These are phyloP conservation scores for Cryptotermes secundus DNA, from an alignment of 1,140 invertebrate species.

Conservation along the genomic window DNA sequence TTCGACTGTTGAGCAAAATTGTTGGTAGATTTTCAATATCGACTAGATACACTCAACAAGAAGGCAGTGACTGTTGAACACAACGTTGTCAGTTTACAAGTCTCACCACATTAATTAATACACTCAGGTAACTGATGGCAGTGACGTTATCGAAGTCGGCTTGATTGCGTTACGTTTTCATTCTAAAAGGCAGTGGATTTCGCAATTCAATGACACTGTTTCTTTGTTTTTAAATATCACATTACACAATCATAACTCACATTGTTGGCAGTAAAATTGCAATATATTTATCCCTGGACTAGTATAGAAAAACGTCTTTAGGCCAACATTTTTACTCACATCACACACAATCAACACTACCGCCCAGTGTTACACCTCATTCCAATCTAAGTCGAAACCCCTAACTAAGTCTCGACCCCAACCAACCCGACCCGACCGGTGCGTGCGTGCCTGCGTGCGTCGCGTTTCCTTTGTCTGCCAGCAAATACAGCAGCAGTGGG, in stretches of 20 bases:
- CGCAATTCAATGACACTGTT: background rate
- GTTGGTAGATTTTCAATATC: background rate
- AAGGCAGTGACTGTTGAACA: slow-evolving; percentile 18
- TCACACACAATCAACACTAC: slow-evolving; percentile 10
- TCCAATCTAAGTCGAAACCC: background rate
- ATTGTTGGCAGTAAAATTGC: background rate
- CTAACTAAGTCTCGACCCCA: slow-evolving; percentile 12
- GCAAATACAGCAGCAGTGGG: slow-evolving; percentile 22
- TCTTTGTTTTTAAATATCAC: background rate
- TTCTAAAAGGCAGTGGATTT: background rate
- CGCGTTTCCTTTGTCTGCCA: slow-evolving; percentile 27
- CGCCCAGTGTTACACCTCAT: background rate
- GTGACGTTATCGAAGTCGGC: background rate
- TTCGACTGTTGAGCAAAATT: slow-evolving; percentile 22
- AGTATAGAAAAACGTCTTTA: slow-evolving; percentile 16
- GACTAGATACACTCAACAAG: slow-evolving; percentile 19
- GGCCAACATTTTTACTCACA: slow-evolving; percentile 15
- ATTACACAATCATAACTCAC: background rate
- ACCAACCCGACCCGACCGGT: slow-evolving; percentile 23
- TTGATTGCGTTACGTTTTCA: background rate
- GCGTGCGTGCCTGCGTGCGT: slow-evolving; percentile 15
- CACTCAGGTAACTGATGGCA: slow-evolving; percentile 3
- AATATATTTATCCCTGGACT: background rate
- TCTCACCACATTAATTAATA: background rate
- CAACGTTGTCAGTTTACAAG: background rate